Evolutionary conservation across 2,113 vertebrate species (phyloP).

Genomic region (Hypocryptadius cinnamomeus): DNA sequence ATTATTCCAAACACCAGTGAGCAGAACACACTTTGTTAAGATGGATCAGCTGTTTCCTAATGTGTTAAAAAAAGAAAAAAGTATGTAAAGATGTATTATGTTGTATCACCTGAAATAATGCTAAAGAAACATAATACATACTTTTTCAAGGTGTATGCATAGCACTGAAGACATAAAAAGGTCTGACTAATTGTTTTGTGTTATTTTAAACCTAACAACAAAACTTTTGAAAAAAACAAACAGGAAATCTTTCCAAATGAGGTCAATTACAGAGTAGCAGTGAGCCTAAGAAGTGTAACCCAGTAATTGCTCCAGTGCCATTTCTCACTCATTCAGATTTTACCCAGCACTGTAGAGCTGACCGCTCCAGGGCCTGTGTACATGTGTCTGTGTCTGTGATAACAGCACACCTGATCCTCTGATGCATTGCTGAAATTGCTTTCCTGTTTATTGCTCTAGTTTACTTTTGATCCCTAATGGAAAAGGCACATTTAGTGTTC

Average conservation of each 20-base stretch:
- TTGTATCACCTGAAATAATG: not conserved
- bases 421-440: not conserved
- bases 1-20: not conserved
- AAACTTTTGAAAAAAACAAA: not conserved
- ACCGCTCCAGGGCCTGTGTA: not conserved
- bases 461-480: conserved; percentile 46
- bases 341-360: not conserved
- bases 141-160: not conserved
- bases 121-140: not conserved
- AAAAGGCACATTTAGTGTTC: conserved; percentile 33
- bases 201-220: not conserved
- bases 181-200: not conserved
- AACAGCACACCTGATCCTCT: not conserved
- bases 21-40: not conserved
- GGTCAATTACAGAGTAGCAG: not conserved
- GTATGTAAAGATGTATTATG: fast-evolving
- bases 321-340: conserved; percentile 20
- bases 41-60: not conserved
- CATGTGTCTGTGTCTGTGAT: not conserved
- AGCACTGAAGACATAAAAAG: not conserved
- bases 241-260: not conserved
- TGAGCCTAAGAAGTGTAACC: not conserved
- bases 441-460: conserved; percentile 36
- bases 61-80: not conserved
- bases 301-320: not conserved